Evolutionary conservation across 2,113 vertebrate genomes (phyloP), one percentile per base, ranked within the genome.

Genomic region (Stegastes partitus): DNA sequence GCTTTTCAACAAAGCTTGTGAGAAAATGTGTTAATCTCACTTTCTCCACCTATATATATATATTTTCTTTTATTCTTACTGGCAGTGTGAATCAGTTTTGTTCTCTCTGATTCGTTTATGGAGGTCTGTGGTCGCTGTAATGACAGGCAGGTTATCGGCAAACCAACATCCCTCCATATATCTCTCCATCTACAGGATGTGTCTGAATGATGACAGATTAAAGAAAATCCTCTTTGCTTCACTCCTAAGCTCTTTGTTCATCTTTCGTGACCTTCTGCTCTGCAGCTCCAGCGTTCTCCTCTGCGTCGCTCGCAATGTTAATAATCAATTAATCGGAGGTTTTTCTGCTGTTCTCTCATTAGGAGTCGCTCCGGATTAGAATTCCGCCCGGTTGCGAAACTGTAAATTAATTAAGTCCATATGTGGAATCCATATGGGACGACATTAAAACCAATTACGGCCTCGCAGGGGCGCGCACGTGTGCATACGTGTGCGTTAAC

Each of bases 131-230:
- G n/a, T n/a, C n/a, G n/a, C n/a, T n/a, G n/a, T n/a, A n/a, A n/a
- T n/a, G n/a, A n/a, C n/a, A n/a, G n/a, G n/a, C n/a, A n/a, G n/a
- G n/a, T n/a, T n/a, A n/a, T n/a, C n/a, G n/a, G n/a, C n/a, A n/a
- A n/a, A n/a, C n/a, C n/a, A n/a, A n/a, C 12, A 5, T 68, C 68
- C 26, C 4, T 65, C 23, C 18, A 25, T 83, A 65, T 50, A 68
- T 81, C 69, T 21, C 3, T 76, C 51, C 10, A 83, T 87, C 79
- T 65, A 76, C 68, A 58, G 58, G 56, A 85, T 74, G 39, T 64
- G 55, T 83, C 61, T 68, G 67, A 85, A 67, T 83, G 70, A 83
- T 67, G 56, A 75, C 12, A 74, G 74, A 81, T 81, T 51, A 74
- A 73, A 75, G 61, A 64, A 50, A 78, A 85, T 68, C 79, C 34